Percentiles rank a stretch among this genome's conserved stretches.
phyloP scores from a whole-genome alignment of 2,888 invertebrate species.

The Agriopis marginaria region DNA sequence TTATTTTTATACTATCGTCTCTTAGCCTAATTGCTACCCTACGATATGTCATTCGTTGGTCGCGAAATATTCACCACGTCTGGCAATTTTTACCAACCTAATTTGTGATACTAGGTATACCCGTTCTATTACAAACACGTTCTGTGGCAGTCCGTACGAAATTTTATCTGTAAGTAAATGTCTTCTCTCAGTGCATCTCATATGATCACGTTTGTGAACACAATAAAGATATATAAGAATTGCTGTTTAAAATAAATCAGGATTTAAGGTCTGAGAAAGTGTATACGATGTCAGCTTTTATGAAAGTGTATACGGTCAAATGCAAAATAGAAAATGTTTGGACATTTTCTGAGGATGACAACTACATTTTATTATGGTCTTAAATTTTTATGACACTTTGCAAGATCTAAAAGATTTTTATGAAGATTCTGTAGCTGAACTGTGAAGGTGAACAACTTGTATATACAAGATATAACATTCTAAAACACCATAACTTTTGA shows the following conservation, averaged over 20 bases:
- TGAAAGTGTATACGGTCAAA: constrained; percentile 21
- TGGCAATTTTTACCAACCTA: too few relatives aligned
- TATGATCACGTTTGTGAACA: constrained; percentile 6
- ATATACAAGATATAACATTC: too few relatives aligned
- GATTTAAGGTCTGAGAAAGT: constrained; percentile 9
- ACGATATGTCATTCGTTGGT: too few relatives aligned
- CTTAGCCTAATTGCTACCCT: too few relatives aligned
- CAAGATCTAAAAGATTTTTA: background rate
- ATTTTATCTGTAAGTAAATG: constrained; percentile 16
- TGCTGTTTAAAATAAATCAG: constrained; percentile 11
- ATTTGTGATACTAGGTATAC: background rate
- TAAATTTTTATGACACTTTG: constrained; percentile 6
- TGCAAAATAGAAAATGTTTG: constrained; percentile 15
- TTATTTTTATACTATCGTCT: too few relatives aligned
- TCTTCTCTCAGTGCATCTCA: constrained; percentile 15
- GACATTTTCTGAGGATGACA: background rate
- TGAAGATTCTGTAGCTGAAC: constrained; percentile 1
- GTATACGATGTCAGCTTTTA: constrained; percentile 14
- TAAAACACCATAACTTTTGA: too few relatives aligned
- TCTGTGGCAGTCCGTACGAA: background rate
- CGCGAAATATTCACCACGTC: too few relatives aligned
- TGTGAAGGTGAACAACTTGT: background rate
- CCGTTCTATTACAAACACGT: background rate
- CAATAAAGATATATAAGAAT: constrained; percentile 6
- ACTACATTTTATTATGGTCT: constrained; percentile 8